phyloP scores from a whole-genome alignment of 2,888 invertebrate genomes.

The Tetragonisca angustula region DNA sequence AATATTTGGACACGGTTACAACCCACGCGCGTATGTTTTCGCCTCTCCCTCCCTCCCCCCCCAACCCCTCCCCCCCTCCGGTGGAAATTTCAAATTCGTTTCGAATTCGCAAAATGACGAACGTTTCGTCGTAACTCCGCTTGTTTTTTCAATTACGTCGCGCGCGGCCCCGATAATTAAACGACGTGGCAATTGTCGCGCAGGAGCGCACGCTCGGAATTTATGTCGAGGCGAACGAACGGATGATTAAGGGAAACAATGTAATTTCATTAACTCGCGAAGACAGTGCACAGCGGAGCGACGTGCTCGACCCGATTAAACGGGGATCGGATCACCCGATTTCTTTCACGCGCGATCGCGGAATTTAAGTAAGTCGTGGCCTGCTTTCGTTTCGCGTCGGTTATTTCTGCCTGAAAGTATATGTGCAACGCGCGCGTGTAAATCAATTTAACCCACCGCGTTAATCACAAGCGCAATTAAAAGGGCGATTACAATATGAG shows the following conservation, averaged over 20 bases:
- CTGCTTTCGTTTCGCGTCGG: neutral
- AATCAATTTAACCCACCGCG: slow-evolving; percentile 50
- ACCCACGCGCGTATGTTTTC: neutral
- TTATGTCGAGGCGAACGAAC: slow-evolving; percentile 14
- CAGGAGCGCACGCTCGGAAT: neutral
- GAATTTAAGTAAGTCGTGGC: neutral
- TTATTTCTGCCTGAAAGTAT: neutral
- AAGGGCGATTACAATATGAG: slow-evolving; percentile 52
- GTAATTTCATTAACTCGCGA: slow-evolving; percentile 39
- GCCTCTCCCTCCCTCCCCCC: too few species aligned
- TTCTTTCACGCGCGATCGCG: slow-evolving; percentile 5
- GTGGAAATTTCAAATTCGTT: neutral
- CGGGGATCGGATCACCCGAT: neutral
- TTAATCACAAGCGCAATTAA: slow-evolving; percentile 60
- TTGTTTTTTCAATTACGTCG: slow-evolving; percentile 19
- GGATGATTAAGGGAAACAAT: slow-evolving; percentile 22
- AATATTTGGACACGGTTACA: neutral
- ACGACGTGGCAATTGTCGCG: neutral
- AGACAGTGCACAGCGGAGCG: slow-evolving; percentile 4
- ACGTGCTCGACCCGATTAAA: slow-evolving; percentile 2
- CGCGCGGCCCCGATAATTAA: slow-evolving; percentile 28
- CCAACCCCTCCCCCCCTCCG: too few species aligned
- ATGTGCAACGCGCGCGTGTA: neutral
- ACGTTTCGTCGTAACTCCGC: neutral
- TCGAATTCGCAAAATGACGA: neutral